These are phyloP conservation scores for Nothoprocta pentlandii DNA, from an alignment of 2,113 vertebrate species.

Conservation along the genomic window DNA sequence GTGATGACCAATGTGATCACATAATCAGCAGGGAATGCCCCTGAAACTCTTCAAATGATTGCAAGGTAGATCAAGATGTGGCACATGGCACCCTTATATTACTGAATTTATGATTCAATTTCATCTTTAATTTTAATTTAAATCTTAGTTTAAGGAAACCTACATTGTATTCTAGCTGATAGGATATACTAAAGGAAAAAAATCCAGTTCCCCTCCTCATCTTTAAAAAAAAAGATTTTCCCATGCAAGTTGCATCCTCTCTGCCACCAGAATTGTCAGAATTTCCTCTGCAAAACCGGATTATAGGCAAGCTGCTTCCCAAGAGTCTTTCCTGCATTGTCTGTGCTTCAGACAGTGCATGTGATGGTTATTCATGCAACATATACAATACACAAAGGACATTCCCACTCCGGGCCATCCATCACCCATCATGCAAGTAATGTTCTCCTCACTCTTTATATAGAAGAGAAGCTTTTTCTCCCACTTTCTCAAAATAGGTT, in stretches of 20 bases:
- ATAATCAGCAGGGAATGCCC: rapidly evolving
- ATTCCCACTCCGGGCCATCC: not conserved
- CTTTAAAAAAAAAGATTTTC: not conserved
- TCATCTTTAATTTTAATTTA: not conserved
- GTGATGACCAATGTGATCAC: not conserved
- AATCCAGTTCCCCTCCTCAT: too few species aligned
- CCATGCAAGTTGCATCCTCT: not conserved
- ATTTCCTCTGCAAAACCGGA: not conserved
- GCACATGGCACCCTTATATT: not conserved
- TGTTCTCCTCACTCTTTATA: not conserved
- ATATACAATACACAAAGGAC: not conserved
- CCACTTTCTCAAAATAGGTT: not conserved
- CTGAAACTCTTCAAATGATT: not conserved
- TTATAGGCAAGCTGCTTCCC: not conserved
- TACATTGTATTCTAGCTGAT: not conserved
- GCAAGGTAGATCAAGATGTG: not conserved
- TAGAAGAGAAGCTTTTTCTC: not conserved
- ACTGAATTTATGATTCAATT: not conserved
- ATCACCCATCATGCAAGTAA: not conserved
- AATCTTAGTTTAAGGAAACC: not conserved
- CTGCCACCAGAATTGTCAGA: not conserved
- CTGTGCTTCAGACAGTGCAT: not conserved
- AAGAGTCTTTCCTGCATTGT: not conserved
- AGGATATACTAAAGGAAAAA: not conserved
- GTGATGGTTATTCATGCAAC: not conserved